A percentile compares a stretch with the other conserved stretches of the same genome.
These are phyloP conservation scores for Dunckerocampus dactyliophorus DNA, from an alignment of 2,113 vertebrate genomes.

Conservation along the genomic window DNA sequence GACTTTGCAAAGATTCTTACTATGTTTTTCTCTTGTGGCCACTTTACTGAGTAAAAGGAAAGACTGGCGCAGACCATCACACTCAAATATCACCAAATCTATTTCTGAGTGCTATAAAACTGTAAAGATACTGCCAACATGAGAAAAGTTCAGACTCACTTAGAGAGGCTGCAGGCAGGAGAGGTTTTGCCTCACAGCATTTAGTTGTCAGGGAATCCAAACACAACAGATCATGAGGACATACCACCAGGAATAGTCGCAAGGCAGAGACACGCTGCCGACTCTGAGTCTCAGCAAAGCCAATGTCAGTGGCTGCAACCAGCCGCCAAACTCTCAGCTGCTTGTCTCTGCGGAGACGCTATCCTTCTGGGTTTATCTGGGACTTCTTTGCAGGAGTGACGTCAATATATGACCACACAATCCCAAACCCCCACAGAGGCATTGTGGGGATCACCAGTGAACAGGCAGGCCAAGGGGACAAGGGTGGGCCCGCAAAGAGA, in stretches of 20 bases:
- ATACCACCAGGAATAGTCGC: slow-evolving; percentile 65
- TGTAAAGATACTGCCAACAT: slow-evolving; percentile 5
- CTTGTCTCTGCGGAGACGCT: slow-evolving; percentile 12
- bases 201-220: slow-evolving; percentile 72
- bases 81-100: background rate
- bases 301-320: slow-evolving; percentile 25
- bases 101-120: background rate
- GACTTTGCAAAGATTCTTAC: slow-evolving; percentile 12
- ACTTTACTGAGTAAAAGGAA: slow-evolving; percentile 15
- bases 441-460: slow-evolving; percentile 41
- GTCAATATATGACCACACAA: slow-evolving; percentile 20
- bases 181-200: slow-evolving; percentile 56
- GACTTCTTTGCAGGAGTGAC: slow-evolving; percentile 25
- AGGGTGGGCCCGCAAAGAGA: slow-evolving; percentile 36
- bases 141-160: slow-evolving; percentile 59
- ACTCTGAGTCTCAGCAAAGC: slow-evolving; percentile 36
- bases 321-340: slow-evolving; percentile 16
- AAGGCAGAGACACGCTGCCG: slow-evolving; percentile 37
- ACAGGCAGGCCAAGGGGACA: slow-evolving; percentile 34
- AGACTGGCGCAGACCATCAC: slow-evolving; percentile 4
- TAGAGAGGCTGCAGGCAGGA: slow-evolving; percentile 40
- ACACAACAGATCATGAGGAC: slow-evolving; percentile 72
- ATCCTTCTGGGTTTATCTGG: slow-evolving; percentile 13
- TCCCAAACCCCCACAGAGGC: slow-evolving; percentile 24
- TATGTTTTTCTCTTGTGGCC: background rate